phyloP scores from a whole-genome alignment of 1,140 invertebrate genomes.

The Tetragonula clypearis region DNA sequence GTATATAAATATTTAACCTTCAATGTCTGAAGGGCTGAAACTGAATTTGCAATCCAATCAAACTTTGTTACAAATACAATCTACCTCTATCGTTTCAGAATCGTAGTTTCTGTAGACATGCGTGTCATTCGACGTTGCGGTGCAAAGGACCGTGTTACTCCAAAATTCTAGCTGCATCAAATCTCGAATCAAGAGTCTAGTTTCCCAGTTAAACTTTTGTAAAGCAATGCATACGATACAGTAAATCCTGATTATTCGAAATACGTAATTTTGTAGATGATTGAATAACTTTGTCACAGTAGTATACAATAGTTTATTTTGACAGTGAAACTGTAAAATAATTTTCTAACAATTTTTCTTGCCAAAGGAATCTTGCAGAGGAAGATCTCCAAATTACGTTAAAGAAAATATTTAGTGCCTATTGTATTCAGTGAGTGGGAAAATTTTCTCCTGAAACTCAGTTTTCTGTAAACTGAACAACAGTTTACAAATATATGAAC shows the following conservation, averaged over 20 bases:
- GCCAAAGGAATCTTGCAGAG: too few species aligned
- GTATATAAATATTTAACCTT: not conserved
- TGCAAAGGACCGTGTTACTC: not conserved
- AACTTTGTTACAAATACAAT: not conserved
- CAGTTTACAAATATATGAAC: too few species aligned
- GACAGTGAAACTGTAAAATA: too few species aligned
- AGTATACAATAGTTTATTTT: too few species aligned
- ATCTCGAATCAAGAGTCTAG: not conserved
- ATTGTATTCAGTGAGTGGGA: too few species aligned
- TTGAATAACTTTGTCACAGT: not conserved
- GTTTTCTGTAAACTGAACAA: too few species aligned
- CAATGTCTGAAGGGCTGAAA: not conserved
- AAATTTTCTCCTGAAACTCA: too few species aligned
- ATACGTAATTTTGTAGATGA: not conserved
- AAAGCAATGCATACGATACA: not conserved
- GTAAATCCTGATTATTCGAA: not conserved
- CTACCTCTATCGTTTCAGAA: not conserved
- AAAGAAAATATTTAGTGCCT: too few species aligned
- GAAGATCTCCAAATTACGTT: too few species aligned
- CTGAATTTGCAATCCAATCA: not conserved
- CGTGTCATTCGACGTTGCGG: not conserved
- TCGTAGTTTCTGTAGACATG: not conserved
- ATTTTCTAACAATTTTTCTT: too few species aligned
- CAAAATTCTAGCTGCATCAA: not conserved
- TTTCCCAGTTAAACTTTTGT: not conserved